Base-by-base conservation (phyloP, 1,140 invertebrate genomes). In the Dendrolimus punctatus region DNA sequence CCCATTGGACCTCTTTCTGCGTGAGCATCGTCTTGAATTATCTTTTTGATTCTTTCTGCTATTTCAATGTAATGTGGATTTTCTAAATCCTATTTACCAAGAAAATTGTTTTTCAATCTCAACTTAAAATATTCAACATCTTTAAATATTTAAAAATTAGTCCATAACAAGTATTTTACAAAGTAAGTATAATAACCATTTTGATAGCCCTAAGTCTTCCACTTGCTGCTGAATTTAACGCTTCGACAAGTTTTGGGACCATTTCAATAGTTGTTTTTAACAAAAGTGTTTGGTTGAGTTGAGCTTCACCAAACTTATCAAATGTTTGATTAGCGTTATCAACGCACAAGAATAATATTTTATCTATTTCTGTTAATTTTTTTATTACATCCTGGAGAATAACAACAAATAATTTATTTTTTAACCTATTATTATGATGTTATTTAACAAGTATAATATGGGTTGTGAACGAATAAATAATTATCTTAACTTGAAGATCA, bases 261-360 rank as follows among this genome's bases (percentile, higher is more conserved):
- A 91, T 70, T 55, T 94, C 92, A 63, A 97, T 85, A 0, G 92
- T 91, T 49, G 92, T 91, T 85, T 97, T 97, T 40, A 98, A 76
- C 6, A 92, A 83, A 4, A 98, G 87, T 4, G 93, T 87, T 68
- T 94, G 93, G 71, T 95, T 95, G 39, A 97, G 88, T 77, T 95
- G 93, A 23, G 90, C 90, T 69, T 96, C 94, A 2, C 91, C 91
- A 40, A 64, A 61, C 52, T 73, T 84, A 23, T 89, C 79, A 52
- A 88, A 90, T 36, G 92, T 90, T 57, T 91, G 88, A 5, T 89
- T 86, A 53, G 90, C 88, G 3, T 80, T 61, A 42, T 89, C 73
- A 54, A 89, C 85, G 51, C 88, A 88, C 5, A 90, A 62, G n/a
- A 85, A 75, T 47, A 91, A 64, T 53, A 90, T 84, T 66, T 87